Evolutionary conservation across 2,888 invertebrate species (phyloP).

Genomic region (Lasius fuliginosus): DNA sequence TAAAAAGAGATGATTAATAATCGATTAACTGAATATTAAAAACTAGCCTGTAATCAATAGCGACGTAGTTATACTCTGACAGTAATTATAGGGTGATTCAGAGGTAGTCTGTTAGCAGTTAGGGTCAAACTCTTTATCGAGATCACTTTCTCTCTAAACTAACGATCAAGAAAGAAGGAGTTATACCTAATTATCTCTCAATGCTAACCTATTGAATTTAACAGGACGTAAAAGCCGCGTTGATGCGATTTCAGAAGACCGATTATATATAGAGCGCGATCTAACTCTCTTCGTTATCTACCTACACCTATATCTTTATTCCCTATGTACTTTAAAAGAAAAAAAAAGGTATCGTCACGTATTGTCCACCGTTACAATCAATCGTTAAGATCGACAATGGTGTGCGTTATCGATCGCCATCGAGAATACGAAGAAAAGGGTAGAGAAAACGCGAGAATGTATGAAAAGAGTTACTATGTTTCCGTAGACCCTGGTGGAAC

Average conservation of each 20-base stretch:
- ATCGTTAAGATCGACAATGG: slow-evolving; percentile 65
- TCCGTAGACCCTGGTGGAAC: slow-evolving; percentile 79
- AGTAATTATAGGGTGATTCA: slow-evolving; percentile 82
- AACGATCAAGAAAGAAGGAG: slow-evolving; percentile 57
- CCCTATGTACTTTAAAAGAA: slow-evolving; percentile 70
- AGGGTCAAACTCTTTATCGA: slow-evolving; percentile 82
- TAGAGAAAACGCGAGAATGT: slow-evolving; percentile 39
- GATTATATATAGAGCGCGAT: slow-evolving; percentile 72
- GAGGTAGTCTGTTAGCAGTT: slow-evolving; percentile 81
- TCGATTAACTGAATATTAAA: slow-evolving; percentile 82
- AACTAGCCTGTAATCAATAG: slow-evolving; percentile 83
- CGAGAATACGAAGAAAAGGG: slow-evolving; percentile 31
- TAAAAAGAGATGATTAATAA: slow-evolving; percentile 80
- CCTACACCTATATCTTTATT: slow-evolving; percentile 71
- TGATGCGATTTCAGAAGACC: slow-evolving; percentile 59
- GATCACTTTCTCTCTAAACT: slow-evolving; percentile 85
- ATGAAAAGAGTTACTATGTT: slow-evolving; percentile 75
- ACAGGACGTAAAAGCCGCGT: slow-evolving; percentile 35
- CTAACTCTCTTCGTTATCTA: slow-evolving; percentile 78
- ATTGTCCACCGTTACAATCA: slow-evolving; percentile 73
- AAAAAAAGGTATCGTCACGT: slow-evolving; percentile 69
- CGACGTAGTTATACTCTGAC: slow-evolving; percentile 81
- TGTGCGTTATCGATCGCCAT: slow-evolving; percentile 39
- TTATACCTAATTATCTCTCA: slow-evolving; percentile 58
- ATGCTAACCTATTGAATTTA: slow-evolving; percentile 53